Evolutionary conservation across 2,113 vertebrate species (phyloP).

Genomic region (Oxyura jamaicensis): DNA sequence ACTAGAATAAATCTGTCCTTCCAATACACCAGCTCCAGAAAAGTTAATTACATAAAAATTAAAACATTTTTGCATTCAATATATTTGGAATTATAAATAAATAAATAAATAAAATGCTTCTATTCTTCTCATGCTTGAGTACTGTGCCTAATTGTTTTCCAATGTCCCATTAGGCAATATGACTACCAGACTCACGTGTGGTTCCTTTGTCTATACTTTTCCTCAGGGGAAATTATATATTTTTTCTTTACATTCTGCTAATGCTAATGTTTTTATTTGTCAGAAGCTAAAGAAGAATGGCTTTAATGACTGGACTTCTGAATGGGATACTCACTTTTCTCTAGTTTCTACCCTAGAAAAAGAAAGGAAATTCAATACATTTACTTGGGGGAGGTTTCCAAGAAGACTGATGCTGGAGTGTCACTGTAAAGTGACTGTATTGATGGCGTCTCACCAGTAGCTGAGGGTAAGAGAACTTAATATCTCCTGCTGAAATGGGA

Average conservation of each 20-base stretch:
- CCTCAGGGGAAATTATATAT: background rate
- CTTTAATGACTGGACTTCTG: background rate
- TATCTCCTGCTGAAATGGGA: too few relatives aligned
- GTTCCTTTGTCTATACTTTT: background rate
- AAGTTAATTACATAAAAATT: background rate
- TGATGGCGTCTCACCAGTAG: background rate
- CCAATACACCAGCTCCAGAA: background rate
- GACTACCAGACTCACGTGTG: background rate
- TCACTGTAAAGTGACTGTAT: background rate
- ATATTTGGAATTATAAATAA: background rate
- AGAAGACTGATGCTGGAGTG: background rate
- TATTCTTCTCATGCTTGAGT: background rate
- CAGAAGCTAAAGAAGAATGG: background rate
- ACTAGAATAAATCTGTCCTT: constrained; percentile 7
- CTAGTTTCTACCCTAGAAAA: background rate
- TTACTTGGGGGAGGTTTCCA: background rate
- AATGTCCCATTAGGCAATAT: background rate
- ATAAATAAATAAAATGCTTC: too few relatives aligned
- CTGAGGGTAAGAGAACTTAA: background rate
- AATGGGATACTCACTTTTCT: background rate
- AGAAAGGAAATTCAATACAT: background rate
- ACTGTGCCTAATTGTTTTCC: background rate
- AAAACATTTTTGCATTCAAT: background rate
- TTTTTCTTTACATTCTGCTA: background rate
- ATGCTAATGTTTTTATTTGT: background rate